These are phyloP conservation scores for Ammodytes marinus DNA, from an alignment of 2,113 vertebrate genomes.

Conservation along the genomic window DNA sequence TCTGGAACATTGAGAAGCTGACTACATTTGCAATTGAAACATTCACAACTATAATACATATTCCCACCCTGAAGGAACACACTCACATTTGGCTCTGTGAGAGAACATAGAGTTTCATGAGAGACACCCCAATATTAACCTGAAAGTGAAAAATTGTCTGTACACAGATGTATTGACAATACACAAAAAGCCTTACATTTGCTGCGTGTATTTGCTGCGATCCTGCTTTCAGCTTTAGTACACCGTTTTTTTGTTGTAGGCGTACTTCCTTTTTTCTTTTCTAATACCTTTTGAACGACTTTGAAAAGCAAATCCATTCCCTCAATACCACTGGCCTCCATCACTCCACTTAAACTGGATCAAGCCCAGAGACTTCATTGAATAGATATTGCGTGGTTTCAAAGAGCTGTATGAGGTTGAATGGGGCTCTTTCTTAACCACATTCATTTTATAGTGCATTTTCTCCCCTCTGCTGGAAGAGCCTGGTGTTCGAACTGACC, in stretches of 20 bases:
- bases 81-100: not conserved
- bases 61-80: not conserved
- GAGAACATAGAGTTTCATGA: not conserved
- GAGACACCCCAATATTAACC: not conserved
- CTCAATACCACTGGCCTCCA: constrained; percentile 17
- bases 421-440: constrained; percentile 35
- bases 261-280: constrained; percentile 14
- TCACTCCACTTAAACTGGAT: constrained; percentile 21
- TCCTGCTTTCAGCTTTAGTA: not conserved
- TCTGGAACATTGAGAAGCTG: not conserved
- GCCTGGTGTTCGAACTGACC: not conserved
- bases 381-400: constrained; percentile 33
- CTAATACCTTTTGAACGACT: constrained; percentile 43
- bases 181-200: constrained; percentile 1
- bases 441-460: constrained; percentile 7
- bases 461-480: constrained; percentile 11
- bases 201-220: not conserved
- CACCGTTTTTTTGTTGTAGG: constrained; percentile 15
- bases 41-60: not conserved
- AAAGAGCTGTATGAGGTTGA: constrained; percentile 37
- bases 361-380: constrained; percentile 27
- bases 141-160: not conserved
- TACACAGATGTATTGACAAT: not conserved
- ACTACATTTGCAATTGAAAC: not conserved
- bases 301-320: constrained; percentile 48